Evolutionary conservation across 2,797 vertebrate genomes (phyloP), one percentile per base, ranked within the genome.

Genomic region (Macropodus opercularis): DNA sequence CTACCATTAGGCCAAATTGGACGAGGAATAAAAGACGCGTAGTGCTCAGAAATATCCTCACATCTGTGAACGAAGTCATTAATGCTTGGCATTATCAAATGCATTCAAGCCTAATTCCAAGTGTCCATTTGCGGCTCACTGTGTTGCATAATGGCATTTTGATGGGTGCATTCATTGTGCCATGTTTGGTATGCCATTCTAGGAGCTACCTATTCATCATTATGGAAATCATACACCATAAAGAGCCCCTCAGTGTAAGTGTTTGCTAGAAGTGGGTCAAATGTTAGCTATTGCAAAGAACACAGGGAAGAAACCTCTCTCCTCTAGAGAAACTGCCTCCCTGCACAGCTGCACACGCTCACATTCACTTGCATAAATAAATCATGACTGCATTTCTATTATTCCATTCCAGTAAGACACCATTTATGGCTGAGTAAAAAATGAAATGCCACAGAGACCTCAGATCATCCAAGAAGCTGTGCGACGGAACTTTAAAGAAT

Each of bases 401-500:
- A 80, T 83, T 85, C 71, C 72, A 69, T 76, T 69, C 59, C 65
- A 68, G 77, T 62, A 70, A 83, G 87, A 83, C 62, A 83, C 71
- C 71, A 74, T 85, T 85, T 79, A 81, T 63, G 79, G 76, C 71
- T 79, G 73, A 79, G 67, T 75, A 79, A 67, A 56, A 86, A 86
- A 81, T 80, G 60, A 80, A 86, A 87, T 87, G 80, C 82, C 82
- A 83, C 63, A 35, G 84, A 87, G 89, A 85, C 75, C 66, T 69
- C 48, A 58, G 69, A 83, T 85, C 79, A 74, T 79, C 69, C 43
- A 46, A 57, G 59, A 72, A 69, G 63, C 74, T 62, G 59, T 12
- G 54, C 18, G 40, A 77, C 51, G 51, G 23, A 56, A 69, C 72
- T 67, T 51, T 63, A 85, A 72, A 71, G 63, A 81, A 48, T 68